Conservation (phyloP, 1,140 invertebrate species). For the Cydia pomonella region DNA sequence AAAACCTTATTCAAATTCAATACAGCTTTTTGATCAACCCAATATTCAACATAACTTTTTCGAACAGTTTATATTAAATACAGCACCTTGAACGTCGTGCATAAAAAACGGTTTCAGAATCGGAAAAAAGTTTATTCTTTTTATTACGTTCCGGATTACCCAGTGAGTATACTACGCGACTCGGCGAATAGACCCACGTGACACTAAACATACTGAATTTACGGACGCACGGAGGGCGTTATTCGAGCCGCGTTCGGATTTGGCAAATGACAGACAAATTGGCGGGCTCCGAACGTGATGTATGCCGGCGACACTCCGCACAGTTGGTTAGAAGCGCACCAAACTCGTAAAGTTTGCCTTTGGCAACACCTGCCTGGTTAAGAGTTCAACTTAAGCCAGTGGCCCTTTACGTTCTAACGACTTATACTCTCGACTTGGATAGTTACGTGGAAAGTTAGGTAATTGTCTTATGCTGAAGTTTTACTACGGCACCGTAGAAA, state of each 20-base stretch:
- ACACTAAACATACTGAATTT: conserved; percentile 48
- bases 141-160: conserved; percentile 15
- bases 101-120: conserved; percentile 4
- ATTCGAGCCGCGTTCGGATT: conserved; percentile 54
- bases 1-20: conserved; percentile 33
- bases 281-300: conserved; percentile 54
- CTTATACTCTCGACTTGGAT: conserved; percentile 22
- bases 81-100: neutral
- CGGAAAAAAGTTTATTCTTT: conserved; percentile 28
- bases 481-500: neutral
- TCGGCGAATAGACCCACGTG: conserved; percentile 34
- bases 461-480: conserved; percentile 22
- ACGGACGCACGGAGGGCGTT: conserved; percentile 44
- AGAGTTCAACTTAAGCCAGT: conserved; percentile 14
- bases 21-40: neutral
- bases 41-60: conserved; percentile 8
- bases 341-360: conserved; percentile 38
- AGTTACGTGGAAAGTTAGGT: conserved; percentile 24
- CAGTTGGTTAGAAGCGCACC: conserved; percentile 41
- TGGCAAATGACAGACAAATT: conserved; percentile 63
- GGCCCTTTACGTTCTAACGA: conserved; percentile 28
- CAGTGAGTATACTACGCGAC: conserved; percentile 11
- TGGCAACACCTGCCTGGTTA: conserved; percentile 28
- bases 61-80: conserved; percentile 10
- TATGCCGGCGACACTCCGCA: conserved; percentile 45